Evolutionary conservation across 2,113 vertebrate genomes (phyloP).

Genomic region (Aramus guarauna): DNA sequence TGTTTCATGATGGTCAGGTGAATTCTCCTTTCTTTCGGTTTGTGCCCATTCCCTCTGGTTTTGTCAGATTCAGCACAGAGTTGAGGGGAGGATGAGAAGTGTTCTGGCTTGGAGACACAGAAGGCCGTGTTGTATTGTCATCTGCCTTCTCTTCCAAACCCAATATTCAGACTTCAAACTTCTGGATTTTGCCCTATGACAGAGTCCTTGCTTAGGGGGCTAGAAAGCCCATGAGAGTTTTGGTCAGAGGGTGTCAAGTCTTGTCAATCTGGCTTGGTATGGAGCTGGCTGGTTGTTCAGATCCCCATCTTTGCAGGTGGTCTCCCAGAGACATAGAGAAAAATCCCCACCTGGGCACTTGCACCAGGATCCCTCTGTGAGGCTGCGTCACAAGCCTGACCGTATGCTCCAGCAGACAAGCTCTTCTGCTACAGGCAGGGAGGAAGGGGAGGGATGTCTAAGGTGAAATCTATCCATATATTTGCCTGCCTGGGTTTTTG

Average conservation of each 20-base stretch:
- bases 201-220: neutral
- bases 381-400: neutral
- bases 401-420: rapidly evolving
- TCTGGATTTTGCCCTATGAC: neutral
- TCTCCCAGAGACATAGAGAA: neutral
- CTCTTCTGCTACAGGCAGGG: neutral
- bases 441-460: neutral
- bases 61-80: neutral
- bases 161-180: neutral
- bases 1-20: neutral
- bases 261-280: neutral
- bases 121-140: neutral
- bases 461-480: neutral
- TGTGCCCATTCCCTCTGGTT: neutral
- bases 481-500: neutral
- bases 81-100: neutral
- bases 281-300: neutral
- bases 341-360: neutral
- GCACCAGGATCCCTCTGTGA: neutral
- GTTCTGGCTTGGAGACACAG: neutral
- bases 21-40: neutral
- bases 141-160: neutral
- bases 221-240: neutral
- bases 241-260: neutral
- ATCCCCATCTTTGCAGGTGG: neutral